Evolutionary conservation across 2,888 invertebrate genomes (phyloP).

Genomic region (Drosophila robusta): DNA sequence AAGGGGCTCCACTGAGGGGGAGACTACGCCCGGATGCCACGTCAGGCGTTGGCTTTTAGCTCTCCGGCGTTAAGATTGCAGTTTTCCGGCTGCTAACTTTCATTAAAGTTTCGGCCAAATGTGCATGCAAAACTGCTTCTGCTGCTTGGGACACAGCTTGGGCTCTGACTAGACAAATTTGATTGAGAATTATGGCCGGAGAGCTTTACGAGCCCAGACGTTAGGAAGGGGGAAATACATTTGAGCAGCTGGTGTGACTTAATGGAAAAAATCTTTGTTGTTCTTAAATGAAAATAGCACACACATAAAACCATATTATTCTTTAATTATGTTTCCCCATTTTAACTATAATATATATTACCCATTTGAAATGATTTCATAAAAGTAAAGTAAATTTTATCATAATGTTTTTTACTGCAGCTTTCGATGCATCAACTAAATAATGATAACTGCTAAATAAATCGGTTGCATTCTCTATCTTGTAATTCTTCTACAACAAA

Average conservation of each 20-base stretch:
- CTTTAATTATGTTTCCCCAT: too few species aligned
- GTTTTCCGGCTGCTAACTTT: slow-evolving; percentile 72
- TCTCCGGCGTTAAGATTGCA: slow-evolving; percentile 64
- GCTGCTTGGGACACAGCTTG: slow-evolving; percentile 36
- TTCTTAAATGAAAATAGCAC: not conserved
- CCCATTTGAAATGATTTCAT: too few species aligned
- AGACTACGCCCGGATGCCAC: slow-evolving; percentile 23
- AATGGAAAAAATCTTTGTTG: not conserved
- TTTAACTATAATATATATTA: too few species aligned
- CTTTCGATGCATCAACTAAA: too few species aligned
- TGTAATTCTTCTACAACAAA: too few species aligned
- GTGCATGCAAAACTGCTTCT: slow-evolving; percentile 50
- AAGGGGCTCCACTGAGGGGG: slow-evolving; percentile 10
- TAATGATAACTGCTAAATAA: too few species aligned
- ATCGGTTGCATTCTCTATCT: too few species aligned
- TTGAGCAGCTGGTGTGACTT: slow-evolving; percentile 10
- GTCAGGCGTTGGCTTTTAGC: slow-evolving; percentile 55
- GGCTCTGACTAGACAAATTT: slow-evolving; percentile 56
- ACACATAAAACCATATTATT: too few species aligned
- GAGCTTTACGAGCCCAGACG: slow-evolving; percentile 3
- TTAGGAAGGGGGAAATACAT: slow-evolving; percentile 1
- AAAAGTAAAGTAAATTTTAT: too few species aligned
- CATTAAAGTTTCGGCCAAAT: slow-evolving; percentile 57
- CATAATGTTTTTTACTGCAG: too few species aligned
- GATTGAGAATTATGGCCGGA: slow-evolving; percentile 55